Base-by-base conservation (phyloP, 2,888 invertebrate genomes). In the Piscicola geometra region DNA sequence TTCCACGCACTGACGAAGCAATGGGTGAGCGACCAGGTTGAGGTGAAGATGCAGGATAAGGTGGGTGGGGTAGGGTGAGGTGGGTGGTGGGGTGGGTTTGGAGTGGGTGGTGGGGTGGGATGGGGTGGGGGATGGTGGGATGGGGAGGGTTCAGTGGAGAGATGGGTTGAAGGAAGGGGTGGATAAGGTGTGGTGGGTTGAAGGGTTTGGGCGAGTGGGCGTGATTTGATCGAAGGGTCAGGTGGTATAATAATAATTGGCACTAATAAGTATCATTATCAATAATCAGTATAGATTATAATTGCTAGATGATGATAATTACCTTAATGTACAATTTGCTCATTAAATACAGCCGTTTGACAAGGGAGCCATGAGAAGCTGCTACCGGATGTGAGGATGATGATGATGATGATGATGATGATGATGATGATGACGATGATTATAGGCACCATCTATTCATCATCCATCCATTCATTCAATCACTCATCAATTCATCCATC, bases 341-440 rank as follows among this genome's bases (percentile, higher is more conserved):
- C 78, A 77, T 83, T n/a, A n/a, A n/a, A n/a, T 83, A 50, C 82
- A 87, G 83, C 81, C 87, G 32, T 88, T 88, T 81, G 86, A 86
- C 78, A 84, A 86, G 79, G 88, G 88, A 76, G 88, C 88, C 25
- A 88, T 88, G 88, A 82, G 88, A 79, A 86, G 87, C 80, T 88
- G 88, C 80, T 88, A 83, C 82, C 83, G 88, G 77, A 81, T 88
- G 86, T 87, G 85, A 87, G 86, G 86, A 9, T 41, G 41, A 5
- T 41, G 5, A 41, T 41, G 5, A 41, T 41, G 5, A 15, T 41
- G 5, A 41, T 41, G 5, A 15, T 41, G 5, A 41, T 41, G 5
- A 15, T 41, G 5, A 9, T 70, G 15, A 71, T 50, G 9, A 50
- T 36, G 9, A n/a, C 9, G 5, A n/a, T 32, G 3, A 69, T n/a